A percentile compares a stretch with the other conserved stretches of the same genome.
Conservation (phyloP, 2,113 vertebrate genomes). For the Andinoacara biseriatus region DNA sequence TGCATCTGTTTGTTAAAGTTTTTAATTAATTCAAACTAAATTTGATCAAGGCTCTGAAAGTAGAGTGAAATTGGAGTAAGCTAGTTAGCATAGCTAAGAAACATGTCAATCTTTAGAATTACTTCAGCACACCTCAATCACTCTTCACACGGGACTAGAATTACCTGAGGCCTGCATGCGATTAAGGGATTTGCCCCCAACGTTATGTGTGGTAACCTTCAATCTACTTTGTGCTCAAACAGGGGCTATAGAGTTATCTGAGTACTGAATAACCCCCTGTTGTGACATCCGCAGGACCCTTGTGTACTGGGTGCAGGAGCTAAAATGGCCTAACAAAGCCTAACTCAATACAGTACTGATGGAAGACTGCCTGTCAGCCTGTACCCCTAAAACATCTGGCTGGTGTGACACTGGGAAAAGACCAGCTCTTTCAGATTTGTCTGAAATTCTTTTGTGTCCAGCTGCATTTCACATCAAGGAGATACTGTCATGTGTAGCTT, state of each 20-base stretch:
- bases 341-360: background rate
- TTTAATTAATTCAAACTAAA: background rate
- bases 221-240: constrained; percentile 21
- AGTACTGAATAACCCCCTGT: constrained; percentile 7
- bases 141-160: constrained; percentile 35
- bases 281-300: background rate
- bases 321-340: constrained; percentile 16
- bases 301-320: background rate
- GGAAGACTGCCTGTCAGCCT: background rate
- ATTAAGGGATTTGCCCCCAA: constrained; percentile 22
- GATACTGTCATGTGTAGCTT: constrained; percentile 19
- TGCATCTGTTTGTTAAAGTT: background rate
- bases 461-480: constrained; percentile 56
- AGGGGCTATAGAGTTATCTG: background rate
- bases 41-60: background rate
- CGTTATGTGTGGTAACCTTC: constrained; percentile 30
- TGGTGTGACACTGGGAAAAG: constrained; percentile 18
- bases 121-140: constrained; percentile 23
- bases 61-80: constrained; percentile 18
- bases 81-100: constrained; percentile 14
- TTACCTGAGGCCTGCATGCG: constrained; percentile 15
- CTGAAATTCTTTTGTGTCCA: constrained; percentile 39
- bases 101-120: constrained; percentile 33
- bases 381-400: constrained; percentile 36
- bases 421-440: constrained; percentile 5